Evolutionary conservation across 2,113 vertebrate species (phyloP).

Genomic region (Empidonax alnorum): DNA sequence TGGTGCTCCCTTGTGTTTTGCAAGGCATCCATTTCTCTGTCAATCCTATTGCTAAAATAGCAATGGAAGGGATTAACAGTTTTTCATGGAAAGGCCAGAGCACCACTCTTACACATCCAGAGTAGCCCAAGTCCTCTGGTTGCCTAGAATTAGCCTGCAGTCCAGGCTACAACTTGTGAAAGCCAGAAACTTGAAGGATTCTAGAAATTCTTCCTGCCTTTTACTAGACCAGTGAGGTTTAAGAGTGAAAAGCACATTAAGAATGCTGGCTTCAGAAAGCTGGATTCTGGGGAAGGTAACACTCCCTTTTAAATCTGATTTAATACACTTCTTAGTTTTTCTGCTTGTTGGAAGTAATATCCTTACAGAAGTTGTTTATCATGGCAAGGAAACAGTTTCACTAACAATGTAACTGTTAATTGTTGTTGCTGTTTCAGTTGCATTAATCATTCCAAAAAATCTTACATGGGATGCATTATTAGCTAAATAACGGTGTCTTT

Average conservation of each 20-base stretch:
- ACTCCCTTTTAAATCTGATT: background rate
- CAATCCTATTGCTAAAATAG: background rate
- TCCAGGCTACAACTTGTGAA: background rate
- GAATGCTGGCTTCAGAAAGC: background rate
- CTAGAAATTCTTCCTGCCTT: background rate
- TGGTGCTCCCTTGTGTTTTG: background rate
- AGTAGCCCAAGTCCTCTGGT: background rate
- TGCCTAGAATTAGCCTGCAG: background rate
- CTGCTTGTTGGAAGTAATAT: background rate
- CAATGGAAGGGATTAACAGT: background rate
- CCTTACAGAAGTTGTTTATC: background rate
- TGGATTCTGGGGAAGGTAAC: background rate
- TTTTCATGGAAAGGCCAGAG: background rate
- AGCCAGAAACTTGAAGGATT: background rate
- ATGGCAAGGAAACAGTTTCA: background rate
- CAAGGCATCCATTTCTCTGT: background rate
- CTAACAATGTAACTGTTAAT: background rate
- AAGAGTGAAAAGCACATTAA: background rate
- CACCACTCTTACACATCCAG: background rate
- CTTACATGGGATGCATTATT: background rate
- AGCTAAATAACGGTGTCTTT: background rate
- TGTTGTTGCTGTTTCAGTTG: background rate
- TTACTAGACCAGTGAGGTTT: background rate
- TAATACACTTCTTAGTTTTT: background rate
- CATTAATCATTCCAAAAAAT: background rate